phyloP scores from a whole-genome alignment of 2,797 vertebrate genomes.

The Falco biarmicus region DNA sequence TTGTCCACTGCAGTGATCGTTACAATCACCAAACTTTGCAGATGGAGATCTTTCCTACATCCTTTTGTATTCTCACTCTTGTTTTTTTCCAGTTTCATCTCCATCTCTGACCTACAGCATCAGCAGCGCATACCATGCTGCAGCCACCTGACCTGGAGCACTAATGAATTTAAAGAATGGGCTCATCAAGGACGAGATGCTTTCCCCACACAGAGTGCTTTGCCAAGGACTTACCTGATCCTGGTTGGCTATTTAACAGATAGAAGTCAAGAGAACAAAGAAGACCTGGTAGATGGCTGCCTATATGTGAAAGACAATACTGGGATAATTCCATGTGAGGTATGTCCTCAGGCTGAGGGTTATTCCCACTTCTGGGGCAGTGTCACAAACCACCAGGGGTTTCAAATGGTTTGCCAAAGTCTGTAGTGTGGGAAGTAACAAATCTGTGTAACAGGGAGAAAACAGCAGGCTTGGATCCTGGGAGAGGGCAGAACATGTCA shows the following conservation, averaged over 20 bases:
- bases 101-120: constrained; percentile 81
- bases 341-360: constrained; percentile 47
- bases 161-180: constrained; percentile 82
- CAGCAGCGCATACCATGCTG: constrained; percentile 84
- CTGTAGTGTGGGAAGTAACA: background rate
- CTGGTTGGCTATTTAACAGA: constrained; percentile 86
- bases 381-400: background rate
- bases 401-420: background rate
- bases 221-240: constrained; percentile 84
- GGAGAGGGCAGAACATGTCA: background rate
- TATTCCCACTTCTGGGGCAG: background rate
- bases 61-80: background rate
- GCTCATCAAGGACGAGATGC: constrained; percentile 69
- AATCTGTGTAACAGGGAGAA: background rate
- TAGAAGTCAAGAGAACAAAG: constrained; percentile 41
- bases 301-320: constrained; percentile 83
- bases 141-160: constrained; percentile 87
- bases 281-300: constrained; percentile 65
- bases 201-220: constrained; percentile 35
- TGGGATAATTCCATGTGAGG: constrained; percentile 85
- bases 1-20: background rate
- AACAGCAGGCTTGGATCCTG: background rate
- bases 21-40: background rate
- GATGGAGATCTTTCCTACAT: background rate
- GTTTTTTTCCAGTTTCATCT: constrained; percentile 77